phyloP scores from a whole-genome alignment of 2,888 invertebrate genomes.

The Dicyrtoma fusca region DNA sequence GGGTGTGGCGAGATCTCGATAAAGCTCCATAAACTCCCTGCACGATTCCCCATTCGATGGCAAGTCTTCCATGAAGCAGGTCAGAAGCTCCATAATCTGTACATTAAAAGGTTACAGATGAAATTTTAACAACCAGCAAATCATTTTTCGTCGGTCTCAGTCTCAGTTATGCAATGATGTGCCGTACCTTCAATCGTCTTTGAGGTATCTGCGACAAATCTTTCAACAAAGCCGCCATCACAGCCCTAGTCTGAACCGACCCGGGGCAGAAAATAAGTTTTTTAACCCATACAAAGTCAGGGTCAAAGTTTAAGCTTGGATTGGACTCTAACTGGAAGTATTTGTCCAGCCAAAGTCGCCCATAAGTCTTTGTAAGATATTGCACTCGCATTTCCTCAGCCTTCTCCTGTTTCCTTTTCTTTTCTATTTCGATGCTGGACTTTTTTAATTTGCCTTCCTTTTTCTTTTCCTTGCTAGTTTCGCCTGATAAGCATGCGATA shows the following conservation, averaged over 20 bases:
- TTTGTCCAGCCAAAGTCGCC: constrained; percentile 68
- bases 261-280: constrained; percentile 55
- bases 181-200: constrained; percentile 48
- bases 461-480: background rate
- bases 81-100: constrained; percentile 80
- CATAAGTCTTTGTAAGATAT: constrained; percentile 77
- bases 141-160: background rate
- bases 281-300: constrained; percentile 52
- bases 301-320: constrained; percentile 38
- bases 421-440: constrained; percentile 26
- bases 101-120: constrained; percentile 24
- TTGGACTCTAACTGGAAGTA: constrained; percentile 47
- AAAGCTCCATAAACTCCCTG: constrained; percentile 81
- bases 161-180: too few relatives aligned
- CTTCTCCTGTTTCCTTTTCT: constrained; percentile 23
- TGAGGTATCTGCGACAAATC: constrained; percentile 54
- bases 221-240: constrained; percentile 53
- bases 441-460: constrained; percentile 11
- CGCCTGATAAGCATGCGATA: background rate
- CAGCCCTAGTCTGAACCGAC: constrained; percentile 52
- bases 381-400: constrained; percentile 61
- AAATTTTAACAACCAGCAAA: too few relatives aligned
- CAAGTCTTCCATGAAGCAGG: constrained; percentile 83
- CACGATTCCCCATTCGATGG: constrained; percentile 88
- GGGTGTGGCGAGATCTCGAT: constrained; percentile 80